Evolutionary conservation across 2,797 vertebrate genomes (phyloP).

Genomic region (Coilia nasus): DNA sequence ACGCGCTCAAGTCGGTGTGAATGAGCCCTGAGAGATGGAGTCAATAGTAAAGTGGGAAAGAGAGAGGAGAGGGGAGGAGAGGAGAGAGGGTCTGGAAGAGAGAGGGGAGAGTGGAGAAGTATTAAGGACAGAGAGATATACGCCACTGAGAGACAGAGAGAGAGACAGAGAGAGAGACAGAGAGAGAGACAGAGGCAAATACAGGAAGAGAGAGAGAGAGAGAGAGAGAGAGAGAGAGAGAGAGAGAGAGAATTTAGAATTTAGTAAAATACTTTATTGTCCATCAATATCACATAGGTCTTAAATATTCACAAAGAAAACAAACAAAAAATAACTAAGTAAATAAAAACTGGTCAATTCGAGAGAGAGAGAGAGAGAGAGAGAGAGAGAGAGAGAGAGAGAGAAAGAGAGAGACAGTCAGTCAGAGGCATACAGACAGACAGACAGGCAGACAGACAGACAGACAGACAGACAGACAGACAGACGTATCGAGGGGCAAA

Average conservation of each 20-base stretch:
- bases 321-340: not conserved
- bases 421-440: conserved; percentile 4
- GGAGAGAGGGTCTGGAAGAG: not conserved
- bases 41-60: not conserved
- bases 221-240: not conserved
- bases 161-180: not conserved
- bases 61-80: not conserved
- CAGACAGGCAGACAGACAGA: not conserved
- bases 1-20: no score
- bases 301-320: no score
- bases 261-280: no score
- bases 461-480: not conserved
- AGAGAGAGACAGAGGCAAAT: not conserved
- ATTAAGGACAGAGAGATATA: no score
- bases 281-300: no score
- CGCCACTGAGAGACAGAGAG: not conserved
- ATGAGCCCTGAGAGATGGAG: not conserved
- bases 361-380: not conserved
- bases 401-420: conserved; percentile 4
- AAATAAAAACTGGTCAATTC: no score
- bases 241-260: not conserved
- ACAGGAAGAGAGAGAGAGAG: not conserved
- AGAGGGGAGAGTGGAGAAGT: not conserved
- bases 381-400: not conserved
- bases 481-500: not conserved